A percentile compares a stretch with the other conserved stretches of the same genome.
Evolutionary conservation across 2,797 vertebrate genomes (phyloP).

Genomic region (Periparus ater): DNA sequence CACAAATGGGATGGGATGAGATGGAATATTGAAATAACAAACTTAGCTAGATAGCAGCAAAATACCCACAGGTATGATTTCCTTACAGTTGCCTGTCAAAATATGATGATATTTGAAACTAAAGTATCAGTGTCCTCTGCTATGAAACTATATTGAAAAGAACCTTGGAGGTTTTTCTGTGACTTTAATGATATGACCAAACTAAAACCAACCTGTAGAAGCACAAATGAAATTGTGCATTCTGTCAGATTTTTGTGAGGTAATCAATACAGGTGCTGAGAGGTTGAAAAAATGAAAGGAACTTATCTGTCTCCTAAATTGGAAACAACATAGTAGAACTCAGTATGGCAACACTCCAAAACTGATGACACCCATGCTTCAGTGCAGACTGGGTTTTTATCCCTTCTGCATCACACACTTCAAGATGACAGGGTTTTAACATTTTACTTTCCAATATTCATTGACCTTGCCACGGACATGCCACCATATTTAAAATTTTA

Average conservation of each 20-base stretch:
- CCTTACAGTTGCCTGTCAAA: slow-evolving; percentile 4
- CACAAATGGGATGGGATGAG: neutral
- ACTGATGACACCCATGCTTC: neutral
- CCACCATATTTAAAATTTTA: neutral
- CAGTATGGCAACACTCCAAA: neutral
- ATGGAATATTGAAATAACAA: neutral
- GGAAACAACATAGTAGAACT: neutral
- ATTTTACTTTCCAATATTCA: neutral
- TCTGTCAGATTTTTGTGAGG: neutral
- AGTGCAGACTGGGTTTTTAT: neutral
- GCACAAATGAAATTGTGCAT: neutral
- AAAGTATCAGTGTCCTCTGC: neutral
- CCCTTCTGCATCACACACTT: neutral
- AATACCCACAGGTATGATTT: slow-evolving; percentile 18
- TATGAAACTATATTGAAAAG: neutral
- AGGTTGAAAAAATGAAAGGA: neutral
- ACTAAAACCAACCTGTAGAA: neutral
- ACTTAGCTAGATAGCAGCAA: neutral
- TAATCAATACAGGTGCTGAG: neutral
- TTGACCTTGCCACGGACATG: neutral
- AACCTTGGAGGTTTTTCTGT: neutral
- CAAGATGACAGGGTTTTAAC: neutral
- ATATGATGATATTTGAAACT: neutral
- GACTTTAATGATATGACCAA: neutral
- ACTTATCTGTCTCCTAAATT: neutral